Conservation (phyloP, 2,888 invertebrate genomes). For the Eilema griseolum region DNA sequence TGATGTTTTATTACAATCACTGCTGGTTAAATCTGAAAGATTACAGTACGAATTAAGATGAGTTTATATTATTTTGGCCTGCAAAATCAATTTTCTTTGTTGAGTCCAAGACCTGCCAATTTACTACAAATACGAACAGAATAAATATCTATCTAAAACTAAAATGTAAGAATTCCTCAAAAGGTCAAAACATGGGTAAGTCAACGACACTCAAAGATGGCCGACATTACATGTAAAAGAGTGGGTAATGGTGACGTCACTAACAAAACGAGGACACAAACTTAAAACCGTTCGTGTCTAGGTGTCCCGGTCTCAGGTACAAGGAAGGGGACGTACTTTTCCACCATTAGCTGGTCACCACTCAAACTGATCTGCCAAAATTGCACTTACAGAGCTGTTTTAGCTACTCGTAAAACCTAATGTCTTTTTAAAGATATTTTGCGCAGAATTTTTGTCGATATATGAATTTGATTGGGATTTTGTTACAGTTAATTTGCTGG, state of each 20-base stretch:
- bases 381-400: slow-evolving; percentile 63
- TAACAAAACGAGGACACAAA: slow-evolving; percentile 45
- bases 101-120: background rate
- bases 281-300: slow-evolving; percentile 33
- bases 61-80: background rate
- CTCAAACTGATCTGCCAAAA: slow-evolving; percentile 62
- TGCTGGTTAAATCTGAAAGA: background rate
- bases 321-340: slow-evolving; percentile 68
- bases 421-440: slow-evolving; percentile 57
- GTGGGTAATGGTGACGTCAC: slow-evolving; percentile 40
- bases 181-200: slow-evolving; percentile 22
- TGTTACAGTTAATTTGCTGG: slow-evolving; percentile 28
- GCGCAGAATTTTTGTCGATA: slow-evolving; percentile 46
- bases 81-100: background rate
- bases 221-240: slow-evolving; percentile 1
- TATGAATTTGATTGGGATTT: slow-evolving; percentile 53
- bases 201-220: slow-evolving; percentile 47
- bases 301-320: slow-evolving; percentile 62
- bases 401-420: slow-evolving; percentile 62
- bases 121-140: background rate
- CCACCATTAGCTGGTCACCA: slow-evolving; percentile 67
- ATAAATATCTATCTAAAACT: background rate
- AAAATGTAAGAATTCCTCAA: background rate
- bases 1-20: slow-evolving; percentile 7
- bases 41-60: background rate